A percentile compares a stretch with the other conserved stretches of the same genome.
These are phyloP conservation scores for Drosophila ambigua DNA, from an alignment of 1,140 invertebrate species.

Conservation along the genomic window DNA sequence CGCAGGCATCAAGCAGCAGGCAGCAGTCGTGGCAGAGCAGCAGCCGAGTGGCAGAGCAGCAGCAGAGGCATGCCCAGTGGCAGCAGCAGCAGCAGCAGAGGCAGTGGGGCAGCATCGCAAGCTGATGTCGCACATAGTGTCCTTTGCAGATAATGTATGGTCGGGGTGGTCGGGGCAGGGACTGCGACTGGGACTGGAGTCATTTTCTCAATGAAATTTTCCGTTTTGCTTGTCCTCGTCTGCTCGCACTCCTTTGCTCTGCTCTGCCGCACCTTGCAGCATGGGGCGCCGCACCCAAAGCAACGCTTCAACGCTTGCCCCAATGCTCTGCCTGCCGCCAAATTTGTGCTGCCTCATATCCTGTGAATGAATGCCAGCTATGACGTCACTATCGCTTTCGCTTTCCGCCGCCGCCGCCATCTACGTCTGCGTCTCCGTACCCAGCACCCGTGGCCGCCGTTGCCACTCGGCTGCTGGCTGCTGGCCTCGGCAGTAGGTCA, in stretches of 20 bases:
- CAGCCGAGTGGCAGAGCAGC: conserved; percentile 12
- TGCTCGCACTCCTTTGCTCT: not conserved
- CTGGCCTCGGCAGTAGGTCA: conserved; percentile 75
- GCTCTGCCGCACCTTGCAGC: conserved; percentile 30
- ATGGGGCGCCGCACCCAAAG: not conserved
- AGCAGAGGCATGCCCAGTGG: not conserved
- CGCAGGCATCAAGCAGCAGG: conserved; percentile 7
- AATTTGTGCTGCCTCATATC: conserved; percentile 52
- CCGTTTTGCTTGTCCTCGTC: conserved; percentile 14
- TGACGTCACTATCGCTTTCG: conserved; percentile 73
- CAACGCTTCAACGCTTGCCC: no score
- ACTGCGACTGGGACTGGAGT: conserved; percentile 2
- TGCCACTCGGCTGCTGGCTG: conserved; percentile 1
- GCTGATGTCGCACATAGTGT: conserved; percentile 60
- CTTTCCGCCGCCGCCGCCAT: conserved; percentile 30
- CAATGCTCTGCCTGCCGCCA: not conserved
- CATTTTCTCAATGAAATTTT: conserved; percentile 75
- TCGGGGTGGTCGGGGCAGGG: conserved; percentile 13
- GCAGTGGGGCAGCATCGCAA: conserved; percentile 12
- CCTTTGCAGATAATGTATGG: conserved; percentile 64
- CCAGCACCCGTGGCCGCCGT: no score
- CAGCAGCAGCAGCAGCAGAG: conserved; percentile 3
- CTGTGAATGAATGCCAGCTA: conserved; percentile 83
- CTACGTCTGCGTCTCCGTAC: not conserved
- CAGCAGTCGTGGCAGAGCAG: conserved; percentile 3